Conservation (phyloP, 2,113 vertebrate genomes). For the Aegithalos caudatus region DNA sequence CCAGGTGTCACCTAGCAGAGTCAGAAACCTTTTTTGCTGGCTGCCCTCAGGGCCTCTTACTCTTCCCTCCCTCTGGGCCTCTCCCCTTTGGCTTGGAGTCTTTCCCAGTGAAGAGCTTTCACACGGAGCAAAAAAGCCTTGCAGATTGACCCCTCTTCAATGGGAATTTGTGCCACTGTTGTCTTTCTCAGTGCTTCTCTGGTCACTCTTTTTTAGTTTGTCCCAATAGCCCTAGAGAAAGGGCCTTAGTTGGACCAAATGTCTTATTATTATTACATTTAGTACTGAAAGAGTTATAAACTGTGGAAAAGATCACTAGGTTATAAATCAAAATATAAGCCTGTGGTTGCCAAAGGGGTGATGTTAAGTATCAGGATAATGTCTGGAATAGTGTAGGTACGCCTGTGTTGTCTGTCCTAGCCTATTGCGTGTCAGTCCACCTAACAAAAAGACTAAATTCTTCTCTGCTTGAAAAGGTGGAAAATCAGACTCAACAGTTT, state of each 20-base stretch:
- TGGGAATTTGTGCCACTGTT: background rate
- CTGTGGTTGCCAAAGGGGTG: background rate
- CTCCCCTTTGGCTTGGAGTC: constrained; percentile 5
- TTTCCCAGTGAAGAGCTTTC: constrained; percentile 42
- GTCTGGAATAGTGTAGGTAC: background rate
- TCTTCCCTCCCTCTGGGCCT: background rate
- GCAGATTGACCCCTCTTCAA: background rate
- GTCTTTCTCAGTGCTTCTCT: background rate
- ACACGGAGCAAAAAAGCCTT: background rate
- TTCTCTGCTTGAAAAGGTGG: background rate
- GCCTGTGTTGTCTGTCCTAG: background rate
- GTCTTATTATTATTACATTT: background rate
- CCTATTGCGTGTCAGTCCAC: background rate
- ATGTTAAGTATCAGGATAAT: background rate
- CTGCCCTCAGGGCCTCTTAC: background rate
- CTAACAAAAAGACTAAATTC: background rate
- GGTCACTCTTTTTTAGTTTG: background rate
- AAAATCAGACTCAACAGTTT: background rate
- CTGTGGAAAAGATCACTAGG: background rate
- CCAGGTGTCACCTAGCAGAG: background rate
- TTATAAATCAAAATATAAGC: background rate
- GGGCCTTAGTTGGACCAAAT: background rate
- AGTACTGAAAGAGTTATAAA: background rate
- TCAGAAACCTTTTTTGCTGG: background rate
- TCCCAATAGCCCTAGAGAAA: background rate